phyloP scores from a whole-genome alignment of 2,113 vertebrate species.

The Dendrocopos noguchii region DNA sequence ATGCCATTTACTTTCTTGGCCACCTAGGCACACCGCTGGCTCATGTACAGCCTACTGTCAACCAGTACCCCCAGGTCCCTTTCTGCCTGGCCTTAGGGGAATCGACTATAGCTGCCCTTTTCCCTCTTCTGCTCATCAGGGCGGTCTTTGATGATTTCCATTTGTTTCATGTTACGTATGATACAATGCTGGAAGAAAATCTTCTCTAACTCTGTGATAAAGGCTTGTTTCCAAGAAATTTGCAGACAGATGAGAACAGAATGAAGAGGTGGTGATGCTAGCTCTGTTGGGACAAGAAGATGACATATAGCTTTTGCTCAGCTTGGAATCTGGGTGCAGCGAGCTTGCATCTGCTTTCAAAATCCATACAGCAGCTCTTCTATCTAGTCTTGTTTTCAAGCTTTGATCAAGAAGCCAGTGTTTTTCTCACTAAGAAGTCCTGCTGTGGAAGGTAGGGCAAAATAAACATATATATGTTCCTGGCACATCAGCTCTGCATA shows the following conservation, averaged over 20 bases:
- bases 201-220: background rate
- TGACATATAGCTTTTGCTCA: background rate
- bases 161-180: background rate
- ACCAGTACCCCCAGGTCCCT: too few relatives aligned
- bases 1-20: too few relatives aligned
- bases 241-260: background rate
- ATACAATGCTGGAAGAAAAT: background rate
- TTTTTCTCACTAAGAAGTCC: background rate
- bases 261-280: background rate
- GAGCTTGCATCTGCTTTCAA: background rate
- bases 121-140: background rate
- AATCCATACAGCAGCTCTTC: background rate
- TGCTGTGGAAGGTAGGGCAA: background rate
- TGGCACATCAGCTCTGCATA: background rate
- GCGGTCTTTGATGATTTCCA: background rate
- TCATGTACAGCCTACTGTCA: too few relatives aligned
- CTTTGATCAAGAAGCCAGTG: background rate
- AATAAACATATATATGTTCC: background rate
- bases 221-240: background rate
- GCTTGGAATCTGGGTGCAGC: background rate
- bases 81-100: background rate
- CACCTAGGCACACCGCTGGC: too few relatives aligned
- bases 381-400: background rate
- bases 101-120: rapidly evolving
- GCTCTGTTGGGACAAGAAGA: background rate